phyloP scores from a whole-genome alignment of 2,888 invertebrate genomes.

The Stenurella melanura region DNA sequence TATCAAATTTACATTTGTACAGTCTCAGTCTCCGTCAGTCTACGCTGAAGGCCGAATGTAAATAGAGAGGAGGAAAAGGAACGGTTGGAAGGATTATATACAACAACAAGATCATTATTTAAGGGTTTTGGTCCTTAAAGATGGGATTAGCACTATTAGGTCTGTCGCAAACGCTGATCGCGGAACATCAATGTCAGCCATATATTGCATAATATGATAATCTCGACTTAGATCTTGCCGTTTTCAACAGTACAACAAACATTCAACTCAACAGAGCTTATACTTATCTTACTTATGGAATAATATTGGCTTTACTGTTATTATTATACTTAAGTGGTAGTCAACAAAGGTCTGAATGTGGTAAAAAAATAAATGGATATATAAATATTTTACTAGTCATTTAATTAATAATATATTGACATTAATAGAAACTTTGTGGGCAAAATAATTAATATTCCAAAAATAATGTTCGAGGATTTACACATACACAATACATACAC shows the following conservation, averaged over 20 bases:
- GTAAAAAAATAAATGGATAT: too few relatives aligned
- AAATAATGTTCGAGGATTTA: too few relatives aligned
- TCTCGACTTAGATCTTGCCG: background rate
- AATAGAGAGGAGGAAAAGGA: background rate
- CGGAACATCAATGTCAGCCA: background rate
- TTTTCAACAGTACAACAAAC: too few relatives aligned
- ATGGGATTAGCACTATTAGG: background rate
- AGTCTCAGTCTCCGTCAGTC: background rate
- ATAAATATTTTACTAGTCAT: background rate
- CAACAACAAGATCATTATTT: slow-evolving; percentile 1
- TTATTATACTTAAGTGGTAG: too few relatives aligned
- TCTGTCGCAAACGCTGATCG: background rate
- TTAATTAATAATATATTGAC: too few relatives aligned
- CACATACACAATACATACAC: too few relatives aligned
- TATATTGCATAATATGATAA: background rate
- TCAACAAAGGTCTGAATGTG: too few relatives aligned
- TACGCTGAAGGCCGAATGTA: background rate
- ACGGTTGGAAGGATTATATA: background rate
- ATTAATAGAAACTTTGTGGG: too few relatives aligned
- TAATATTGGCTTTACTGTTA: too few relatives aligned
- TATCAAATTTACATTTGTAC: background rate
- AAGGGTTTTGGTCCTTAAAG: background rate
- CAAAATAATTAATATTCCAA: too few relatives aligned
- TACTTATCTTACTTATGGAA: too few relatives aligned
- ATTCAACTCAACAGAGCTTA: too few relatives aligned